phyloP scores from a whole-genome alignment of 2,888 invertebrate genomes.

The Cyaniris semiargus region DNA sequence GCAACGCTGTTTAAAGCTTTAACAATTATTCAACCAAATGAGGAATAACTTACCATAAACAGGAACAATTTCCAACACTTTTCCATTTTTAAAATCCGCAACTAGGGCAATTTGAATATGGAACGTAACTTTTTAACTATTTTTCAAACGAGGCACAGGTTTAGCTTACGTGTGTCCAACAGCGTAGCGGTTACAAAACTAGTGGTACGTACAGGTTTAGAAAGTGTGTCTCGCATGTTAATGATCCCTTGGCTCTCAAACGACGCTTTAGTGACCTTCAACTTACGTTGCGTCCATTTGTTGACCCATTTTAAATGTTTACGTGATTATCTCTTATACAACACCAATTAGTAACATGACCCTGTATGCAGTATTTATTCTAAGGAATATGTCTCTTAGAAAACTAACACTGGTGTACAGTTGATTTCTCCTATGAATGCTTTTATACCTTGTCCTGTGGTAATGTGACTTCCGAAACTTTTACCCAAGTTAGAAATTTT shows the following conservation, averaged over 20 bases:
- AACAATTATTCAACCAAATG: not conserved
- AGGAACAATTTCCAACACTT: constrained; percentile 47
- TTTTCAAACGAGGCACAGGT: constrained; percentile 31
- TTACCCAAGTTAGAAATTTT: no score
- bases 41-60: constrained; percentile 47
- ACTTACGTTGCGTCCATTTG: constrained; percentile 29
- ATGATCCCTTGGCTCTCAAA: constrained; percentile 47
- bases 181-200: constrained; percentile 50
- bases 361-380: not conserved
- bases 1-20: no score
- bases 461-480: no score
- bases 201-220: constrained; percentile 38
- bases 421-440: not conserved
- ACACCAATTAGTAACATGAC: not conserved
- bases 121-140: constrained; percentile 32
- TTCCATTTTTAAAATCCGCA: constrained; percentile 44
- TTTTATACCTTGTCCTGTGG: not conserved
- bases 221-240: constrained; percentile 55
- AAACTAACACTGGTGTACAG: not conserved
- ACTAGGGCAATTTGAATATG: constrained; percentile 21
- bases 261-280: constrained; percentile 39
- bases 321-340: not conserved
- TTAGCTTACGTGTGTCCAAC: constrained; percentile 47
- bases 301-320: constrained; percentile 8
- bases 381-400: not conserved